Evolutionary conservation across 35 echinoderm and acorn worm genomes (phyloP).

Genomic region (Strongylocentrotus purpuratus): DNA sequence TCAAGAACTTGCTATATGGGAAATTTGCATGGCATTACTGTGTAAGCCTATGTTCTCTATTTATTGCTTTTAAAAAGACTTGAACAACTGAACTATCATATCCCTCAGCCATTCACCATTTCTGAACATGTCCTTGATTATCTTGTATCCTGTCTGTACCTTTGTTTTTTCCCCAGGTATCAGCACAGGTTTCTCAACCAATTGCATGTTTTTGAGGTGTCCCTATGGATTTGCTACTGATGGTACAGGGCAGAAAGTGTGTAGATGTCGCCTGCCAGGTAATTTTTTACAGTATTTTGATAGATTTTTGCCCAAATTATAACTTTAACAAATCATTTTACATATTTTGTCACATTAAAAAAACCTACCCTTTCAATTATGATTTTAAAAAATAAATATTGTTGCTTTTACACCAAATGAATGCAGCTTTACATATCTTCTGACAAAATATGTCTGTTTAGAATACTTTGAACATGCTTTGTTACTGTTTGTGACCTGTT

Average conservation of each 20-base stretch:
- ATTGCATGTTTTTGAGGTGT: not conserved
- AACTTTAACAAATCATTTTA: no score
- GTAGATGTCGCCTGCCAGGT: constrained; percentile 53
- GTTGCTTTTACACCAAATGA: no score
- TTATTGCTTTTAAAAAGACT: not conserved
- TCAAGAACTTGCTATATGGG: not conserved
- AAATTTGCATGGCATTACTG: not conserved
- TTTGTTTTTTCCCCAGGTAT: not conserved
- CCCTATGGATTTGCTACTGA: constrained; percentile 53
- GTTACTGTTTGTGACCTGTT: no score
- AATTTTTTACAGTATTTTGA: not conserved
- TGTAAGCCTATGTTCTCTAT: not conserved
- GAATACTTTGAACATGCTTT: no score
- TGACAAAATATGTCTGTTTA: no score
- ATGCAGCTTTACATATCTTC: no score
- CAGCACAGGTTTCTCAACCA: not conserved
- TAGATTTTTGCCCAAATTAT: not conserved
- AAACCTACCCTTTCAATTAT: no score
- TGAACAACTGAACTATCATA: not conserved
- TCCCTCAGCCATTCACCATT: not conserved
- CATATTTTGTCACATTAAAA: no score
- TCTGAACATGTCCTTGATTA: not conserved
- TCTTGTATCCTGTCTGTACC: not conserved
- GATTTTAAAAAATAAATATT: no score
- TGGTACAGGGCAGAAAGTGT: constrained; percentile 22